phyloP scores from a whole-genome alignment of 2,888 invertebrate genomes.

The Osmoderma eremita region DNA sequence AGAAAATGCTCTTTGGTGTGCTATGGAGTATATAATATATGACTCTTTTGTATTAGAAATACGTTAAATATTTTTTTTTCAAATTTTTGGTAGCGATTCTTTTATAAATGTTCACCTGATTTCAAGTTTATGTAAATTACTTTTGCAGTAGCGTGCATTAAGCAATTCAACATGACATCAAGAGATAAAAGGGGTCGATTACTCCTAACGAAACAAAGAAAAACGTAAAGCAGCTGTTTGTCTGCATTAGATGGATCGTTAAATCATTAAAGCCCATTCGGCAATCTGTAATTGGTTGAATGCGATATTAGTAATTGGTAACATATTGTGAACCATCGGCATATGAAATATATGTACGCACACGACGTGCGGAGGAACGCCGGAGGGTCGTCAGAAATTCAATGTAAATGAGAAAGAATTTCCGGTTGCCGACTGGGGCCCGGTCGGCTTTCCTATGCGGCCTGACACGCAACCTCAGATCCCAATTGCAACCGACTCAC shows the following conservation, averaged over 20 bases:
- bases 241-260: constrained; percentile 33
- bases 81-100: too few species aligned
- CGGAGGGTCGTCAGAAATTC: constrained; percentile 36
- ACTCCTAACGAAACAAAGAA: constrained; percentile 30
- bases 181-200: background rate
- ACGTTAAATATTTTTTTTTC: too few species aligned
- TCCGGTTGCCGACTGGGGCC: constrained; percentile 43
- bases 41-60: too few species aligned
- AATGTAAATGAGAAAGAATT: constrained; percentile 49
- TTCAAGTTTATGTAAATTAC: too few species aligned
- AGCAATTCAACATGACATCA: too few species aligned
- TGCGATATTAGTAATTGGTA: constrained; percentile 40
- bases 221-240: constrained; percentile 33
- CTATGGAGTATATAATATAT: too few species aligned
- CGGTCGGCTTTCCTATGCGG: constrained; percentile 27
- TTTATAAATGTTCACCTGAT: too few species aligned
- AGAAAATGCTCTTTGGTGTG: too few species aligned
- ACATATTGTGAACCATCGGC: constrained; percentile 39
- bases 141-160: too few species aligned
- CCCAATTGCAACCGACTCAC: constrained; percentile 34
- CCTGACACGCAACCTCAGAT: constrained; percentile 35
- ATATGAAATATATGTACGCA: constrained; percentile 20
- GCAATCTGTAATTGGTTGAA: constrained; percentile 33
- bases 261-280: constrained; percentile 37
- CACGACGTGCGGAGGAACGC: constrained; percentile 23